Percentiles rank a stretch among this genome's conserved stretches.
phyloP scores from a whole-genome alignment of 2,113 vertebrate genomes.

The Ellobius talpinus region DNA sequence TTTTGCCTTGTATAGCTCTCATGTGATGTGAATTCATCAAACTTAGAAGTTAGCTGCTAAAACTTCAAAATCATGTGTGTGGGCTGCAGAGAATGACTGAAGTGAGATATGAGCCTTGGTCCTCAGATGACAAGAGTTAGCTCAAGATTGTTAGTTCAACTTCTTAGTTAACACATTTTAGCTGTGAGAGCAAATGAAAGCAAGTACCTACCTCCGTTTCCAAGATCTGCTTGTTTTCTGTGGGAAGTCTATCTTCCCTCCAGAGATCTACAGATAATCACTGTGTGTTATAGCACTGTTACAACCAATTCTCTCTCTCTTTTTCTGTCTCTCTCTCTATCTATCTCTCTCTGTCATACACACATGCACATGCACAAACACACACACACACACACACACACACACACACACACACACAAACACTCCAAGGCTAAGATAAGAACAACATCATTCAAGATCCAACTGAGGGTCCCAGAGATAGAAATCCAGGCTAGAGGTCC shows the following conservation, averaged over 20 bases:
- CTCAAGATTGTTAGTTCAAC: neutral
- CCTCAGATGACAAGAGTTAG: neutral
- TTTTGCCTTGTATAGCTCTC: neutral
- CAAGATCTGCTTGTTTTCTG: neutral
- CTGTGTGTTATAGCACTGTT: neutral
- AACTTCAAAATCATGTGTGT: neutral
- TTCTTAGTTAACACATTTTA: neutral
- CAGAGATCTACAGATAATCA: neutral
- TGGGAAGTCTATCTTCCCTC: neutral
- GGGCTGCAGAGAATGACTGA: neutral
- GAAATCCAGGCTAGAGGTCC: neutral
- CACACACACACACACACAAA: neutral
- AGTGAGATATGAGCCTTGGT: neutral
- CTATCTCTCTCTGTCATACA: neutral
- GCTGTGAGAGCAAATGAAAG: neutral
- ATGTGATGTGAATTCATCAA: neutral
- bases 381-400: too few species aligned
- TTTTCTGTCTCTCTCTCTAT: neutral
- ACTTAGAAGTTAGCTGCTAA: neutral
- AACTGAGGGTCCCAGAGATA: neutral
- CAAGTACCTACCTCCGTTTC: neutral
- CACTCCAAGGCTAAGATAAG: neutral
- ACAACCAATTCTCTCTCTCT: neutral
- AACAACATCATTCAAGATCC: neutral
- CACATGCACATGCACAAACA: too few species aligned